Evolutionary conservation across 2,797 vertebrate genomes (phyloP), one percentile per base, ranked within the genome.

Genomic region (Rhadinocentrus ornatus): DNA sequence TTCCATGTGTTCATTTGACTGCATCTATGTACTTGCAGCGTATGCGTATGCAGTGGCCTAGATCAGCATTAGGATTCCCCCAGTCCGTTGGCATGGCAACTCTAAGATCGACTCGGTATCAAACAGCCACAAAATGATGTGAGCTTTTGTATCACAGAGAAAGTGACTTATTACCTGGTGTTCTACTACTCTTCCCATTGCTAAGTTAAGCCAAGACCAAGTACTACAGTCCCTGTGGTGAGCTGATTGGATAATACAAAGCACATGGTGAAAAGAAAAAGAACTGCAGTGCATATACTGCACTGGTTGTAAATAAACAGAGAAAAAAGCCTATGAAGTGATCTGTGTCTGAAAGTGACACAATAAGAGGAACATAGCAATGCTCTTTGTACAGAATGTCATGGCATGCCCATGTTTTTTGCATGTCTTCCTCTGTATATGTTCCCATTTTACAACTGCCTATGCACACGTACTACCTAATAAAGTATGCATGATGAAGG

Each of bases 81-180:
- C 80, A 86, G 90, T 86, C 72, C 87, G 90, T 90, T 85, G 86
- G 58, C 87, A 89, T 89, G 82, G 88, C 85, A 90, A 92, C 88
- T 66, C 83, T 77, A 77, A 73, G 48, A 80, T 84, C 48, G 3
- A 87, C 80, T 83, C 68, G 0, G 39, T 75, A 73, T 61, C 41
- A 44, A 73, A 71, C 34, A 77, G 68, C 69, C 20, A 16, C 9
- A 46, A 24, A 64, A 39, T 69, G 75, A 83, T 24, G 66, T 55
- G 71, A 66, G 60, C 53, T 35, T 63, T 44, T 26, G 16, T 81
- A 78, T 78, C 75, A 54, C 66, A 53, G 54, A 53, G 60, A 52
- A 77, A 74, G 78, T 69, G 73, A 75, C 27, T 84, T 86, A 74
- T 73, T 71, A 39, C 35, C 68, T 4, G 67, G 52, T 77, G 39